Base-by-base conservation (phyloP, 2,888 invertebrate species). In the Nowickia ferox region DNA sequence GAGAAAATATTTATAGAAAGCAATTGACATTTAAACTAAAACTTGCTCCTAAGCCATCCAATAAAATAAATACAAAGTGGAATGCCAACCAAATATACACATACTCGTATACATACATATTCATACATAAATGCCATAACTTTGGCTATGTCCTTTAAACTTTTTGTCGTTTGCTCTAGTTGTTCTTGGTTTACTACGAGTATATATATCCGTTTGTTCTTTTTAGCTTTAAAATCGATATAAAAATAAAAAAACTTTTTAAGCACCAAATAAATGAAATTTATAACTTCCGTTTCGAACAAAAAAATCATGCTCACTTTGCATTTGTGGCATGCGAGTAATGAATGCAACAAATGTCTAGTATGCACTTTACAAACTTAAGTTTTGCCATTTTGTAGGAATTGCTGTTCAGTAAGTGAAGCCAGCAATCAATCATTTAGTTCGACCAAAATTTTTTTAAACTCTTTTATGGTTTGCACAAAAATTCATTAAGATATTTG, bases 241-340 rank as follows among this genome's bases (percentile, higher is more conserved):
- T 2, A 55, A 15, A 80, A 57, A 68, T 68, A 82, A 76, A 76
- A 6, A 57, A 84, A 78, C 61, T 63, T 71, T 78, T 81, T 42
- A 84, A 84, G 68, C 68, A 74, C 53, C 19, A 55, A 77, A 65
- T 46, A 81, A 81, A 74, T 74, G 59, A 74, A 85, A 81, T 81
- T 85, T 85, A 85, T 81, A 63, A 63, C 81, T 85, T 85, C 81
- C 81, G 61, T 57, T 69, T 77, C 0, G 9, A 22, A 30, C 15
- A 61, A 48, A 38, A 22, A 38, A 61, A 46, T 59, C 57, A 72
- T 75, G 46, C 17, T 61, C 15, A 78, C 30, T 55, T 38, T 61
- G 38, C 48, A 40, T 2, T 11, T 22, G 40, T 19, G 40, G 59
- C 22, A 22, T 59, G 38, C 48, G n/a, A 38, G 17, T 13, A 59